A percentile compares a stretch with the other conserved stretches of the same genome.
These are phyloP conservation scores for Popillia japonica DNA, from an alignment of 1,140 invertebrate species.

Conservation along the genomic window DNA sequence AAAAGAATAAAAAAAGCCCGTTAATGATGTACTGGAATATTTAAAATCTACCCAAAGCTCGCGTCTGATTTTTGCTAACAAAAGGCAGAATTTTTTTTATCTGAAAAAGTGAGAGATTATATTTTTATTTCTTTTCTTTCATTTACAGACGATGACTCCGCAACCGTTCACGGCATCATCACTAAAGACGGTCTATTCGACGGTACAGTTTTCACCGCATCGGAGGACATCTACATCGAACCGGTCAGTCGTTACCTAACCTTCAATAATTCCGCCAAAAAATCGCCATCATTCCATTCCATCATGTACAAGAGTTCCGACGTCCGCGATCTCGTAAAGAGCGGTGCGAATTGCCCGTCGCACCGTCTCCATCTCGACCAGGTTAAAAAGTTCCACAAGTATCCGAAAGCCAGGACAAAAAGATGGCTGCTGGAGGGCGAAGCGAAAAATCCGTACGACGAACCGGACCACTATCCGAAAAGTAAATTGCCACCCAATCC, in stretches of 20 bases:
- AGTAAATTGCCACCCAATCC: constrained; percentile 50
- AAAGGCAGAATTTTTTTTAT: too few relatives aligned
- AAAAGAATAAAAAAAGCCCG: too few relatives aligned
- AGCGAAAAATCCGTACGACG: constrained; percentile 55
- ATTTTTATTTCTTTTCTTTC: constrained; percentile 43
- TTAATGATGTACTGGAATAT: too few relatives aligned
- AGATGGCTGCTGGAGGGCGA: constrained; percentile 62
- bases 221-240: constrained; percentile 87
- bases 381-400: constrained; percentile 36
- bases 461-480: constrained; percentile 46
- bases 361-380: constrained; percentile 66
- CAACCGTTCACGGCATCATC: constrained; percentile 84
- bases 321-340: constrained; percentile 70
- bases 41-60: too few relatives aligned
- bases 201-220: constrained; percentile 79
- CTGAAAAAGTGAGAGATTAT: too few relatives aligned
- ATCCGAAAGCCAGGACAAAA: constrained; percentile 42
- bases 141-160: constrained; percentile 81
- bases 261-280: constrained; percentile 63
- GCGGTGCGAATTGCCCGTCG: constrained; percentile 63
- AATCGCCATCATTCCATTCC: constrained; percentile 71
- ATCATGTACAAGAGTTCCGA: constrained; percentile 85
- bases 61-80: too few relatives aligned
- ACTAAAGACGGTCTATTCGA: constrained; percentile 89
- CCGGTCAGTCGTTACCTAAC: constrained; percentile 77